Evolutionary conservation across 1,140 invertebrate genomes (phyloP), one percentile per base, ranked within the genome.

Genomic region (Papilio dardanus): DNA sequence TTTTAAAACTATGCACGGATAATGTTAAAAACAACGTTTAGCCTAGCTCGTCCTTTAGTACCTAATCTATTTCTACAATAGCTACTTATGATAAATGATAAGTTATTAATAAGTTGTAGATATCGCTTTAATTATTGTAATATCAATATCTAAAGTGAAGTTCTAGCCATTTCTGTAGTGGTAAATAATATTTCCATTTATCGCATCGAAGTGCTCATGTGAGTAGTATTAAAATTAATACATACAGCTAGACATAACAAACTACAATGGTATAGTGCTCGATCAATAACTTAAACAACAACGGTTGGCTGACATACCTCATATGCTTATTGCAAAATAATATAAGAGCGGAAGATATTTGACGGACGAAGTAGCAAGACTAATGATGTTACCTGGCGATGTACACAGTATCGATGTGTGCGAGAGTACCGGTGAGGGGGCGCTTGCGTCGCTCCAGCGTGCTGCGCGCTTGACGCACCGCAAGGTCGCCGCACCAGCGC

Each of bases 381-480:
- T 73, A 75, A 65, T 68, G 42, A 35, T 67, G 68, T 74, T 82
- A 94, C 93, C 93, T 94, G 85, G 91, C 81, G 77, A 94, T 94
- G 78, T 92, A 94, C 3, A 94, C 89, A 24, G 92, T 93, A 76
- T 94, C 93, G 28, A 94, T 86, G 78, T 93, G 92, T 12, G 92
- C 82, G 28, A 93, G 85, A 10, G 89, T 81, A 40, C 84, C 83
- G 21, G 85, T 71, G 33, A 88, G 69, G 10, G 88, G 86, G 35
- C 86, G 78, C 58, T 90, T 91, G 78, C 88, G 84, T 24, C 82
- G 74, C 76, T 89, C 85, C 7, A 91, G 37, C 0, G 84, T 82
- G 74, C 77, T 88, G 14, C 87, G 83, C 3, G 87, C 90, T 74
- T 90, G 90, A 58, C 87, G 91, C 62, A 89, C 84, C 2, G 88